These are phyloP conservation scores for Pachyseris speciosa DNA, from an alignment of 64 coral and sea anemone genomes.

Conservation along the genomic window DNA sequence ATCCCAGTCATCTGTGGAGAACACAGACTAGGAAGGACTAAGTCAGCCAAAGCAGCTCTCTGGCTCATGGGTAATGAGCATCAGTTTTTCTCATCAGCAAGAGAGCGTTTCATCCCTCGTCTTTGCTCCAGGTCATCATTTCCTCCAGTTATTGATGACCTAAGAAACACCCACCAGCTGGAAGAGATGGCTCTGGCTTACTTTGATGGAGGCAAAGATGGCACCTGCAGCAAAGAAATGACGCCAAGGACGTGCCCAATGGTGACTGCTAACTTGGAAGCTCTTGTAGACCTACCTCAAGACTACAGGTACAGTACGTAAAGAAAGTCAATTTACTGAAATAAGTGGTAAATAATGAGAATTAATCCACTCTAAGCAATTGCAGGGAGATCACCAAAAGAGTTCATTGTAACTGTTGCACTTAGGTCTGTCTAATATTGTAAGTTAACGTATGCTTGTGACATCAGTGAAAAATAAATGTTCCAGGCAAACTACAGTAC, in stretches of 20 bases:
- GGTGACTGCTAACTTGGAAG: neutral
- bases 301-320: neutral
- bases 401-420: too few relatives aligned
- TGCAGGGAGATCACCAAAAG: too few relatives aligned
- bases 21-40: neutral
- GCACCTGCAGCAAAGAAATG: neutral
- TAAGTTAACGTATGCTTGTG: too few relatives aligned
- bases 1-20: neutral
- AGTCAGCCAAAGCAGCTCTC: neutral
- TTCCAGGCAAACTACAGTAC: too few relatives aligned
- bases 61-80: neutral
- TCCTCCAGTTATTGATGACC: neutral
- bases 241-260: neutral
- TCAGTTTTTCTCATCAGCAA: neutral
- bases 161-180: neutral
- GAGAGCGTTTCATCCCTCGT: neutral
- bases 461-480: too few relatives aligned
- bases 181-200: neutral
- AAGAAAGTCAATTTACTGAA: too few relatives aligned
- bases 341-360: too few relatives aligned
- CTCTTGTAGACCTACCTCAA: neutral
- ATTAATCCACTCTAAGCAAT: too few relatives aligned
- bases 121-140: neutral
- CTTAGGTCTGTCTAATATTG: too few relatives aligned
- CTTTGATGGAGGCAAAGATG: neutral